Evolutionary conservation across 2,797 vertebrate genomes (phyloP), one percentile per base, ranked within the genome.

Genomic region (Sciurus carolinensis): DNA sequence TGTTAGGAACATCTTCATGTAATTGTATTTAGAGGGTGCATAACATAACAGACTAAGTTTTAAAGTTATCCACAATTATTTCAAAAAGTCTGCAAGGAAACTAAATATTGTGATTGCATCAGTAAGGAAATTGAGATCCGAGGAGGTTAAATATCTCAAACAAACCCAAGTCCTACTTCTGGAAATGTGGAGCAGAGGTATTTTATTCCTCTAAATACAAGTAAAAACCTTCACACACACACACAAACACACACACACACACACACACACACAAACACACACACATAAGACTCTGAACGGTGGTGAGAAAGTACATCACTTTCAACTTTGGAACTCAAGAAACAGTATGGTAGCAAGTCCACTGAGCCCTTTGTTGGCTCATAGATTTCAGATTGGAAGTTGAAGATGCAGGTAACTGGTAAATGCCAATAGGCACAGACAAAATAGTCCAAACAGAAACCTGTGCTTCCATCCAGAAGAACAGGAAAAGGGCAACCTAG

Each of bases 111-210:
- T n/a, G 47, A 83, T 64, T 62, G 10, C 88, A 13, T 79, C 30
- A 75, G 17, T 95, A 66, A 83, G 4, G 18, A 92, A 87, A 86
- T 47, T 92, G 50, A 90, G 39, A 88, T 28, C 79, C 36, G 67
- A 13, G 1, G 3, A 72, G 15, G 3, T 73, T 39, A 91, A 94
- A 75, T 79, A 50, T 88, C 47, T 92, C 8, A 85, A 8, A 39
- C 7, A 59, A 87, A 97, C 71, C 71, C 18, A 88, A 73, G 83
- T 91, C 28, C 26, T 54, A 10, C 64, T 89, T 92, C 22, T 80
- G 54, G 66, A 82, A 80, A 42, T 42, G 73, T 1, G 64, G 30
- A 76, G 42, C 54, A 33, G 0, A 15, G 14, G 0, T 17, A n/a
- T 15, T 17, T 59, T 69, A 24, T 13, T 39, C 1, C 20, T 50